Conservation (phyloP, 1,140 invertebrate genomes). For the Pseudobourletiella spinata region DNA sequence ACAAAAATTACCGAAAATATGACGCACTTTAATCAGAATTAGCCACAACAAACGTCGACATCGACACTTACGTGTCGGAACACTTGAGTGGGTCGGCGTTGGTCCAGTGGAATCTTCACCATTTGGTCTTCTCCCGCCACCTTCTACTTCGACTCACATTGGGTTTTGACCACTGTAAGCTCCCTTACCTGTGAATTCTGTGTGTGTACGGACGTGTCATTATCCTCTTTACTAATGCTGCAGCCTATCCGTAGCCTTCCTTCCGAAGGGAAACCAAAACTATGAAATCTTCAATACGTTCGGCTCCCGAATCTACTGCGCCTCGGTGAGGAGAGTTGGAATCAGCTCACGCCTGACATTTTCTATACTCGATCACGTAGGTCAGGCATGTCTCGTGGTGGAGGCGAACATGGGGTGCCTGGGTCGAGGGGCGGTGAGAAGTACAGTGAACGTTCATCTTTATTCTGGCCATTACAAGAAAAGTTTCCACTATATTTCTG, state of each 20-base stretch:
- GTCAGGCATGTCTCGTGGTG: background rate
- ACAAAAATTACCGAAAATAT: too few species aligned
- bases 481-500: too few species aligned
- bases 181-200: background rate
- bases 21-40: too few species aligned
- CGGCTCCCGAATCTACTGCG: background rate
- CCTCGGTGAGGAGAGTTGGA: background rate
- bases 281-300: constrained; percentile 2
- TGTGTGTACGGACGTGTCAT: background rate
- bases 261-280: background rate
- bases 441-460: too few species aligned
- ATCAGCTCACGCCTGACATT: too few species aligned
- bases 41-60: too few species aligned
- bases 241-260: background rate
- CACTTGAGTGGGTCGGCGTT: too few species aligned
- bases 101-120: background rate
- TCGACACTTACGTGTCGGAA: too few species aligned
- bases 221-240: background rate
- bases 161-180: background rate
- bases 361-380: too few species aligned
- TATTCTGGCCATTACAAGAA: too few species aligned
- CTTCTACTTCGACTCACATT: background rate
- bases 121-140: background rate
- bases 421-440: background rate
- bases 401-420: background rate